A percentile compares a stretch with the other conserved stretches of the same genome.
Evolutionary conservation across 2,888 invertebrate species (phyloP).

Genomic region (Aleiodes alternator): DNA sequence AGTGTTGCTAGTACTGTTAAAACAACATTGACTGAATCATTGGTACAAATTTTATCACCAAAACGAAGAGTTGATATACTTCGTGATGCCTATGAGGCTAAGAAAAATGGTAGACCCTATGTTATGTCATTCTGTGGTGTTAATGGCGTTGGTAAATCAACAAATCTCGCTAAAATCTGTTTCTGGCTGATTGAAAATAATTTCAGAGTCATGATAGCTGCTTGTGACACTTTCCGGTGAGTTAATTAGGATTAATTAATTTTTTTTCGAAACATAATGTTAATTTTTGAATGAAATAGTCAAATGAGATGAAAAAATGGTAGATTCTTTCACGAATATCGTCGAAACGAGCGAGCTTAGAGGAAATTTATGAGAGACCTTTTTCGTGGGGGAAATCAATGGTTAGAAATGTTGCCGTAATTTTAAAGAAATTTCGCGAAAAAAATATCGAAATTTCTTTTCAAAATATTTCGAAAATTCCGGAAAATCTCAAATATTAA

Average conservation of each 20-base stretch:
- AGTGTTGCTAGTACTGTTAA: conserved; percentile 93
- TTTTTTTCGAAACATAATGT: neutral
- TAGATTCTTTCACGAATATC: no score
- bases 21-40: conserved; percentile 90
- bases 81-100: conserved; percentile 95
- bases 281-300: no score
- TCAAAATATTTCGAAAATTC: no score
- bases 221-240: conserved; percentile 94
- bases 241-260: conserved; percentile 25
- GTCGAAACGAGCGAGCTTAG: no score
- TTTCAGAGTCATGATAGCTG: conserved; percentile 96
- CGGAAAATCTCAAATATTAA: no score
- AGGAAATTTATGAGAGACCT: no score
- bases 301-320: no score
- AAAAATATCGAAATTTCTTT: no score
- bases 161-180: conserved; percentile 98
- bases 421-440: no score
- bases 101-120: conserved; percentile 90
- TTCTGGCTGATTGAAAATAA: conserved; percentile 99
- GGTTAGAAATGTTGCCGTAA: no score
- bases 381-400: no score
- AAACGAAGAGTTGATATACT: conserved; percentile 96
- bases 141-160: conserved; percentile 99
- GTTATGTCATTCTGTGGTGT: conserved; percentile 98
- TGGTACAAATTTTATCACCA: conserved; percentile 96